These are phyloP conservation scores for Eucidaris tribuloides DNA, from an alignment of 35 echinoderm and acorn worm genomes.

Conservation along the genomic window DNA sequence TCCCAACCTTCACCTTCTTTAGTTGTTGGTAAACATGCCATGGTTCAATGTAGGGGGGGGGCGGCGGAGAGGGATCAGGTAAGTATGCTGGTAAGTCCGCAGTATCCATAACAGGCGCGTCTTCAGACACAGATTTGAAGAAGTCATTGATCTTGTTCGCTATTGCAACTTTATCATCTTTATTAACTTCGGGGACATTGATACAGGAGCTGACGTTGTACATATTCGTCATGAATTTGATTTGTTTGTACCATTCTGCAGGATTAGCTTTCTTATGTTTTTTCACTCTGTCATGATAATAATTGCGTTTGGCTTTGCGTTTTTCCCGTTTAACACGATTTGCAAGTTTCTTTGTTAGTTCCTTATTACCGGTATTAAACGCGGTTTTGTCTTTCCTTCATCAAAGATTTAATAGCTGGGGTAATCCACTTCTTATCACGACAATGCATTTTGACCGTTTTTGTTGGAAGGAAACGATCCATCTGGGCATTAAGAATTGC, in stretches of 20 bases:
- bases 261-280: slow-evolving; percentile 54
- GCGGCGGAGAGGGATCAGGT: slow-evolving; percentile 32
- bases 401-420: not conserved
- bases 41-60: slow-evolving; percentile 2
- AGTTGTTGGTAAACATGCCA: slow-evolving; percentile 49
- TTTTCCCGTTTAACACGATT: slow-evolving; percentile 14
- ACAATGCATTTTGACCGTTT: not conserved
- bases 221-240: slow-evolving; percentile 40
- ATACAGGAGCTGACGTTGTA: not conserved
- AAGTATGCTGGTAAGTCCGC: slow-evolving; percentile 23
- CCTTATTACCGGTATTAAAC: not conserved
- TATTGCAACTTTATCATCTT: not conserved
- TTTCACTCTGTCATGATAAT: slow-evolving; percentile 34
- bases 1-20: slow-evolving; percentile 28
- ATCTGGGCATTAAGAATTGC: not conserved
- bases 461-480: slow-evolving; percentile 5
- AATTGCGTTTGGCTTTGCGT: not conserved
- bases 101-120: not conserved
- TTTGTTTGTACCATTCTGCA: slow-evolving; percentile 51
- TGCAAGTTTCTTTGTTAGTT: not conserved
- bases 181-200: slow-evolving; percentile 12
- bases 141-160: slow-evolving; percentile 46
- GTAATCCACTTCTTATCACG: slow-evolving; percentile 46
- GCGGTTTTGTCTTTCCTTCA: slow-evolving; percentile 4
- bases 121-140: slow-evolving; percentile 11